phyloP scores from a whole-genome alignment of 2,113 vertebrate species.

The Noturus placidus region DNA sequence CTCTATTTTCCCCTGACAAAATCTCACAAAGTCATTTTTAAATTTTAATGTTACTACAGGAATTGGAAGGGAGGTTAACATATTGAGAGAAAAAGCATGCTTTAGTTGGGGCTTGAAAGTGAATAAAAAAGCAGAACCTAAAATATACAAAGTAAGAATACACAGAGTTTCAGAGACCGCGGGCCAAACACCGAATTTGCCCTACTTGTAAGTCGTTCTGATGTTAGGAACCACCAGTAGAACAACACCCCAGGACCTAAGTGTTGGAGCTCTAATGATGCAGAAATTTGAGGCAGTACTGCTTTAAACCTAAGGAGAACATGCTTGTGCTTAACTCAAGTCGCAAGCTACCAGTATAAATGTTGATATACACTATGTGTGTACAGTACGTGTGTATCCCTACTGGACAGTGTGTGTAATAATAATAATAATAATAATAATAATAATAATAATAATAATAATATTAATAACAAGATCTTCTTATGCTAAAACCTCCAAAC shows the following conservation, averaged over 20 bases:
- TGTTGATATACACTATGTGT: not conserved
- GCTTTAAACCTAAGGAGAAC: not conserved
- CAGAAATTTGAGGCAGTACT: too few relatives aligned
- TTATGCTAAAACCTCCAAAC: not conserved
- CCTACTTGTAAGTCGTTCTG: not conserved
- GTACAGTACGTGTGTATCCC: not conserved
- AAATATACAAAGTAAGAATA: conserved; percentile 1
- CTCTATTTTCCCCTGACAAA: not conserved
- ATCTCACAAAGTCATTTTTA: not conserved
- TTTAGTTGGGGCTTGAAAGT: not conserved
- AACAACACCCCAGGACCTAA: not conserved
- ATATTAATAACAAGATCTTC: not conserved
- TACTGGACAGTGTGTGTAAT: not conserved
- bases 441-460: too few relatives aligned
- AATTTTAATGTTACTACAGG: not conserved
- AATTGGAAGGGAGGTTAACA: not conserved
- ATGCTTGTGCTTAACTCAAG: not conserved
- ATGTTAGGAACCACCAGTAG: not conserved
- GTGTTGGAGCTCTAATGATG: not conserved
- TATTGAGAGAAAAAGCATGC: not conserved
- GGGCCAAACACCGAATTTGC: not conserved
- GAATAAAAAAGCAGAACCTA: not conserved
- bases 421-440: too few relatives aligned
- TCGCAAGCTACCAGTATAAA: not conserved
- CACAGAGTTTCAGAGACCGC: not conserved